Base-by-base conservation (phyloP, 2,797 vertebrate species). In the Sebastes variabilis region DNA sequence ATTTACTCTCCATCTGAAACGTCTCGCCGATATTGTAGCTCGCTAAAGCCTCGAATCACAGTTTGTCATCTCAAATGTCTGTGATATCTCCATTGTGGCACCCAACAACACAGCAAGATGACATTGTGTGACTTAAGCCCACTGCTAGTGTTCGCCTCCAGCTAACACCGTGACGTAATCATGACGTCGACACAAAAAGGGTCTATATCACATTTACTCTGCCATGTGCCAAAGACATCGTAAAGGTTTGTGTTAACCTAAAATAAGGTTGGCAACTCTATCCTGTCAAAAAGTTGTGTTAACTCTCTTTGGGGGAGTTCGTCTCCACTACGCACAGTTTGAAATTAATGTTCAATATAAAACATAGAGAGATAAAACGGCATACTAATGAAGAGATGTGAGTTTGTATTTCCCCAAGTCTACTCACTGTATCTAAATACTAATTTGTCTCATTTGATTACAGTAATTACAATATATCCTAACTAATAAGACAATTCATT, bases 401-500 rank as follows among this genome's bases (percentile, higher is more conserved):
- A 30, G 59, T 61, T 62, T 22, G 10, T 34, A 32, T 60, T 18
- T 30, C 29, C 16, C 2, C 25, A 29, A 32, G 29, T n/a, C 25
- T 30, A 29, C 27, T 29, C 0, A 18, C 27, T 29, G 27, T 29
- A 30, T 29, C 30, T 22, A 34, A 34, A 61, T 34, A 38, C 36
- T 38, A 2, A 38, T 38, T 38, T 38, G 36, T 38, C 36, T 38
- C 36, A 38, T 54, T 70, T 83, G 24, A 71, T 69, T 20, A 42
- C 49, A 77, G 11, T 66, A 29, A 71, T 58, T 56, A 70, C 59
- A 69, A 54, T 46, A 55, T 34, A 68, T 75, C 56, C 61, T 61
- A 55, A 36, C 20, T 27, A 18, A 66, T 27, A 13, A 25, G 55
- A 29, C n/a, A 29, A 29, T 42, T 69, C 49, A 70, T 70, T 42